These are phyloP conservation scores for Porites cylindrica DNA, from an alignment of 92 coral and sea anemone genomes.

Conservation along the genomic window DNA sequence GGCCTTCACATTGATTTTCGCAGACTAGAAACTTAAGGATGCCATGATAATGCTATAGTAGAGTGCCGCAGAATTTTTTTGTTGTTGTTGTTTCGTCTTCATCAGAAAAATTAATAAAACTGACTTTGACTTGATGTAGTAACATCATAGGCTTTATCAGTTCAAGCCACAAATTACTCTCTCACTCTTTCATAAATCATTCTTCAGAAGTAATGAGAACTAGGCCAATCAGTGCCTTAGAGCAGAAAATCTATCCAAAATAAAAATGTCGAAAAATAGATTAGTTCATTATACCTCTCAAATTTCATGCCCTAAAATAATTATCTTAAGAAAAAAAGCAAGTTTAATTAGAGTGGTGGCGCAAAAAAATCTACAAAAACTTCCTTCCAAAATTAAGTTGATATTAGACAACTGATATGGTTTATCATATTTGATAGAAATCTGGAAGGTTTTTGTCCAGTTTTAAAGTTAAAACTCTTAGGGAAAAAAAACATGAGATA, in stretches of 20 bases:
- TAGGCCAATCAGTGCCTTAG: conserved; percentile 16
- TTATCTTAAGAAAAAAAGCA: background rate
- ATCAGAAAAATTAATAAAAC: conserved; percentile 3
- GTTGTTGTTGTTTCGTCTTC: background rate
- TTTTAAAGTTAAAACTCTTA: background rate
- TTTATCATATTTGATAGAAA: background rate
- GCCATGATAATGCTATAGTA: background rate
- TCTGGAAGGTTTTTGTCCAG: no score
- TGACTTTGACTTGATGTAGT: conserved; percentile 4
- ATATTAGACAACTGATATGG: background rate
- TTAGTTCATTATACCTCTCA: conserved; percentile 12
- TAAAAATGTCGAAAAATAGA: conserved; percentile 2
- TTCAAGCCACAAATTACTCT: conserved; percentile 38
- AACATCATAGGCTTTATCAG: background rate
- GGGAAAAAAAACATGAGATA: background rate
- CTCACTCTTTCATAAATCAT: background rate
- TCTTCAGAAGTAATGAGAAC: background rate
- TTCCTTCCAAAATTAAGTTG: background rate
- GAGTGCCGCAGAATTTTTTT: background rate
- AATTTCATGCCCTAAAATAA: background rate
- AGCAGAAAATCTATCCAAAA: background rate
- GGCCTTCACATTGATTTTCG: background rate
- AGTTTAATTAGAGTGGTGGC: background rate
- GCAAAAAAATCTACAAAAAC: background rate
- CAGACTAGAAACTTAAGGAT: background rate